These are phyloP conservation scores for Agonopterix arenella DNA, from an alignment of 2,888 invertebrate species.

Conservation along the genomic window DNA sequence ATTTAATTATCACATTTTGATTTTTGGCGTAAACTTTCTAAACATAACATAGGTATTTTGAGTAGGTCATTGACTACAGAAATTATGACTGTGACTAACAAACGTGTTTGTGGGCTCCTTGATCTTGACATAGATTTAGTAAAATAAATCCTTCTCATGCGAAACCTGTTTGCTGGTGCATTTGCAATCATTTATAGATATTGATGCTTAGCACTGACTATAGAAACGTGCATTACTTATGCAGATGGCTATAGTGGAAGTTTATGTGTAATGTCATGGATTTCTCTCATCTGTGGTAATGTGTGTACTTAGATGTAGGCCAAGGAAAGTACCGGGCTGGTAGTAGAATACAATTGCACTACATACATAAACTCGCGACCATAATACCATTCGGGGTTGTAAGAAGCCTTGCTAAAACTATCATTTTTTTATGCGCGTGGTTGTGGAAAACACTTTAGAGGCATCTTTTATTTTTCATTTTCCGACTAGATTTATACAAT, in stretches of 20 bases:
- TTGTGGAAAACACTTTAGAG: too few species aligned
- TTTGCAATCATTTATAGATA: conserved; percentile 38
- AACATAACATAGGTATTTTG: conserved; percentile 25
- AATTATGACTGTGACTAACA: conserved; percentile 48
- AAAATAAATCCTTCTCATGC: conserved; percentile 55
- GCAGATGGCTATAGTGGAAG: conserved; percentile 3
- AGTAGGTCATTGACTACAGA: conserved; percentile 54
- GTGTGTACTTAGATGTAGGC: not conserved
- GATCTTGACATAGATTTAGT: conserved; percentile 69
- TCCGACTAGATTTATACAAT: too few species aligned
- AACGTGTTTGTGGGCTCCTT: conserved; percentile 55
- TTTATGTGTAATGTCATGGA: not conserved
- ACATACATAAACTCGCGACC: too few species aligned
- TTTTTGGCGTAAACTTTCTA: too few species aligned
- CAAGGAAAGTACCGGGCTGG: too few species aligned
- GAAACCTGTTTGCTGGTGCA: conserved; percentile 52
- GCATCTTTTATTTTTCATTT: too few species aligned
- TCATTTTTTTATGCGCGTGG: too few species aligned
- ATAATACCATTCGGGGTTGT: too few species aligned
- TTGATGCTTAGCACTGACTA: conserved; percentile 11
- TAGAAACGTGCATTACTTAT: conserved; percentile 6
- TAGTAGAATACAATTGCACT: too few species aligned
- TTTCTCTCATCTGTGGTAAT: not conserved
- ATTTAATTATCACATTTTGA: too few species aligned
- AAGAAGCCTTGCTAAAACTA: too few species aligned